These are phyloP conservation scores for Tuberolachnus salignus DNA, from an alignment of 2,888 invertebrate species.

Conservation along the genomic window DNA sequence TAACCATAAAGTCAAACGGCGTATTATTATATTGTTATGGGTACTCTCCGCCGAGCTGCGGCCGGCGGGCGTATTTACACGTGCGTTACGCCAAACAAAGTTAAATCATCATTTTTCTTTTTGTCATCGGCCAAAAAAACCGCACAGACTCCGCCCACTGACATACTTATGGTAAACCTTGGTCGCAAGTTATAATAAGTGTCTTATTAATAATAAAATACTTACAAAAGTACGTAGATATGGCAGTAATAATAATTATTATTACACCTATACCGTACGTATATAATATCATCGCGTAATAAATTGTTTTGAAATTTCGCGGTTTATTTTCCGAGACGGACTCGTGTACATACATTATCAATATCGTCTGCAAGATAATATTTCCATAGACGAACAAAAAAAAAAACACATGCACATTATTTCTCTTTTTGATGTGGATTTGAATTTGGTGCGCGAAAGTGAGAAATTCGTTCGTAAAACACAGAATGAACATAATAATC, in stretches of 20 bases:
- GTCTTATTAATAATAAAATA: not conserved
- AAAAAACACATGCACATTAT: too few relatives aligned
- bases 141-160: not conserved
- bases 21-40: not conserved
- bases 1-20: not conserved
- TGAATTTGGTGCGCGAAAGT: too few relatives aligned
- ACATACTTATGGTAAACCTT: slow-evolving; percentile 5
- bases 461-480: too few relatives aligned
- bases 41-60: not conserved
- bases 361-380: too few relatives aligned
- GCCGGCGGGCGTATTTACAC: not conserved
- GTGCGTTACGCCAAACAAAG: not conserved
- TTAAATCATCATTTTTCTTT: slow-evolving; percentile 24
- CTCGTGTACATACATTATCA: too few relatives aligned
- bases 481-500: too few relatives aligned
- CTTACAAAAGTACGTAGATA: not conserved
- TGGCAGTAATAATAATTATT: not conserved
- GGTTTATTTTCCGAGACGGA: not conserved
- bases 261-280: not conserved
- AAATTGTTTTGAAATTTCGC: slow-evolving; percentile 7
- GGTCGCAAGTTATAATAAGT: not conserved
- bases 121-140: not conserved
- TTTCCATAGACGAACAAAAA: too few relatives aligned
- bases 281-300: not conserved
- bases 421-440: too few relatives aligned